Base-by-base conservation (phyloP, 2,113 vertebrate genomes). In the Ctenomys sociabilis region DNA sequence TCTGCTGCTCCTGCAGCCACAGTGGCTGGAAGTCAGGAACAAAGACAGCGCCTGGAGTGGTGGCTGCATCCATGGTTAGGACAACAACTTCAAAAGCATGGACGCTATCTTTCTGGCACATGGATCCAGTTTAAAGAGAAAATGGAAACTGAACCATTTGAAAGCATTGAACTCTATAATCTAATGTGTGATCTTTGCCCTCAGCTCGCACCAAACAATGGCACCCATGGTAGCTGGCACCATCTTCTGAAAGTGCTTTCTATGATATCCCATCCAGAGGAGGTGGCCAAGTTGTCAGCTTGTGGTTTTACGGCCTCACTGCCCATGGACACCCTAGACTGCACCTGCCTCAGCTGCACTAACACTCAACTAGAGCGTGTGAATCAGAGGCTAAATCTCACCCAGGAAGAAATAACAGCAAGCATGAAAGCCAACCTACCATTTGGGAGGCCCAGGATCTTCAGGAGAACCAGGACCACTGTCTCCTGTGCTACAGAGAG, bases 101-200 rank as follows among this genome's bases (percentile, higher is more conserved):
- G 4, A 17, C 99, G 98, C 99, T 30, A 98, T 99, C 97, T 99
- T 99, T 97, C 96, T 99, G 64, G 99, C 98, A 84, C 97, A 99
- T 59, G 99, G 99, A n/a, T 99, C 99, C 93, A 98, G 98, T 93
- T 99, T 95, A 99, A 99, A 98, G 98, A 97, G 40, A 97, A 98
- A 54, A 98, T 96, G 0, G 98, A 98, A 82, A 99, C 99, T 35
- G 98, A 99, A 45, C 98, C 99, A 88, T 99, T 99, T 98, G 99
- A 99, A 96, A 99, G 99, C 97, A 99, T 99, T 30, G 99, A 99
- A 97, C 8, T 99, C 72, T 99, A 99, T 97, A 99, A 99, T 97
- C 98, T 99, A 89, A 97, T 99, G 97, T 99, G 99, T 98, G 99
- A 57, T 82, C 98, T 99, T 49, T 97, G 1, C 19, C 98, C 99